Conservation (phyloP, 1,140 invertebrate genomes). For the Eriosoma lanigerum region DNA sequence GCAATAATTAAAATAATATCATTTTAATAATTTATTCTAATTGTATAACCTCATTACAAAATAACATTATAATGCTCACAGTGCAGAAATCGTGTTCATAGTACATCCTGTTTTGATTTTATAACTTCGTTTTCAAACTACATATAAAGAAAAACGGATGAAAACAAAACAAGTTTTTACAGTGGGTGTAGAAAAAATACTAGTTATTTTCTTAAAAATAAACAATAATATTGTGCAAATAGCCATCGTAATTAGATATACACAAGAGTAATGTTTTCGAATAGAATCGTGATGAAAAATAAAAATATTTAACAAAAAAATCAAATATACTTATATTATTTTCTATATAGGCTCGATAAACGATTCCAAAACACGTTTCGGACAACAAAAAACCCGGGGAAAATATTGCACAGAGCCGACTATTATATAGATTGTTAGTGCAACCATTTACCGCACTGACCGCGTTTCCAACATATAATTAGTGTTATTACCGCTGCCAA, state of each 20-base stretch:
- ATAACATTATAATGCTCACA: background rate
- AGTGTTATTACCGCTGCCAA: slow-evolving; percentile 17
- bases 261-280: slow-evolving; percentile 8
- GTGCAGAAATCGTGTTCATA: slow-evolving; percentile 13
- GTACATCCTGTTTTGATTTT: slow-evolving; percentile 27
- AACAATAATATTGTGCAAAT: slow-evolving; percentile 3
- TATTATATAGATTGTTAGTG: background rate
- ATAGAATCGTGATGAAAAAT: slow-evolving; percentile 15
- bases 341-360: background rate
- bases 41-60: too few relatives aligned
- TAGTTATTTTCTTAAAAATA: background rate
- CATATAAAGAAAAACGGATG: background rate
- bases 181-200: background rate
- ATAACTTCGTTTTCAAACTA: background rate
- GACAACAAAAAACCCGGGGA: background rate
- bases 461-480: slow-evolving; percentile 28
- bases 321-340: too few relatives aligned
- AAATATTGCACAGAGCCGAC: slow-evolving; percentile 26
- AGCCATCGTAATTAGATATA: background rate
- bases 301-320: background rate
- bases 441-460: slow-evolving; percentile 25
- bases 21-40: too few relatives aligned
- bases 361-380: slow-evolving; percentile 22
- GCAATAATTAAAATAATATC: too few relatives aligned
- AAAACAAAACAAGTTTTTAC: background rate